A percentile compares a stretch with the other conserved stretches of the same genome.
Conservation (phyloP, 2,888 invertebrate species). For the Eupelmus urozonus region DNA sequence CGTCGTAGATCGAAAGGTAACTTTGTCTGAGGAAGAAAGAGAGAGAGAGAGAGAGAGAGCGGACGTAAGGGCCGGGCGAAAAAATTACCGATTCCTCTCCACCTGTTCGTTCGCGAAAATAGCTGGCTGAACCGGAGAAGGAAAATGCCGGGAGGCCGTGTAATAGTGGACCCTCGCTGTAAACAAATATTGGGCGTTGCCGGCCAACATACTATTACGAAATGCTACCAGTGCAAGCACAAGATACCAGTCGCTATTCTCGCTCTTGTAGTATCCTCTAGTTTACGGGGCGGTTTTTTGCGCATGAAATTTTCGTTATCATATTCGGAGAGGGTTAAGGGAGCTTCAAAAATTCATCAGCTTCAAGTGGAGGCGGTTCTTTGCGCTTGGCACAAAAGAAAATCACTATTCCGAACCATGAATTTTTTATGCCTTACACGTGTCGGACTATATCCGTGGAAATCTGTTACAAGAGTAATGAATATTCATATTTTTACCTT, state of each 20-base stretch:
- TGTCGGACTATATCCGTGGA: neutral
- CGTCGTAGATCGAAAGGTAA: neutral
- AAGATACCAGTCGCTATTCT: neutral
- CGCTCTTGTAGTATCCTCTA: too few relatives aligned
- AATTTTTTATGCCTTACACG: neutral
- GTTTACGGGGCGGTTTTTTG: too few relatives aligned
- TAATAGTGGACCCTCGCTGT: slow-evolving; percentile 27
- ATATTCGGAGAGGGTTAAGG: neutral
- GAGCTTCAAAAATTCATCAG: neutral
- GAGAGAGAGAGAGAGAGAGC: too few relatives aligned
- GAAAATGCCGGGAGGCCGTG: slow-evolving; percentile 25
- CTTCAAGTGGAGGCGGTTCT: too few relatives aligned
- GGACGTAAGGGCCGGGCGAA: slow-evolving; percentile 6
- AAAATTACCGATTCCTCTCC: neutral
- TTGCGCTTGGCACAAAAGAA: neutral
- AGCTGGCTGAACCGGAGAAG: slow-evolving; percentile 12
- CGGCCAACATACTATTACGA: too few relatives aligned
- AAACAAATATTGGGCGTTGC: slow-evolving; percentile 41
- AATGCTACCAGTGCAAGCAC: neutral
- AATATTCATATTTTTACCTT: neutral
- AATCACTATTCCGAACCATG: neutral
- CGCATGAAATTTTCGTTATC: too few relatives aligned
- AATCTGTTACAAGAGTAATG: neutral
- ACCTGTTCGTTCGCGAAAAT: neutral
- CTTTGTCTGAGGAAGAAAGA: too few relatives aligned